Conservation (phyloP, 2,113 vertebrate genomes). For the Asarcornis scutulata region DNA sequence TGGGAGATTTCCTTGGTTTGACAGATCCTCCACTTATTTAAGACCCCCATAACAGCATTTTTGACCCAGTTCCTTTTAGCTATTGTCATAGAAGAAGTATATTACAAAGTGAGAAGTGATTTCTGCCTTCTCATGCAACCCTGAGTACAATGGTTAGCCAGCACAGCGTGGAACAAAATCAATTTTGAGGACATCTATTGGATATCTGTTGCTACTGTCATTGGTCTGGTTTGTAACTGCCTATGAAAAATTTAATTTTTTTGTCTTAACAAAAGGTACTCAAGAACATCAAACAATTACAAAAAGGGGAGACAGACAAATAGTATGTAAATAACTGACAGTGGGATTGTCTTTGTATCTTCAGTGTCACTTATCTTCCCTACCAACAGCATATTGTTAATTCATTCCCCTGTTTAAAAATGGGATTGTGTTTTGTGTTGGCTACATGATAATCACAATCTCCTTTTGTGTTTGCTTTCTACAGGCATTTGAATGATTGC, state of each 20-base stretch:
- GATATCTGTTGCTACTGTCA: constrained; percentile 32
- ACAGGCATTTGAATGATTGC: constrained; percentile 21
- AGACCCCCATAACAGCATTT: not conserved
- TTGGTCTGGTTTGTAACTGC: constrained; percentile 18
- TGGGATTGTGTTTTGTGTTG: constrained; percentile 9
- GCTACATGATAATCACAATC: constrained; percentile 9
- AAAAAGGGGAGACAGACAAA: not conserved
- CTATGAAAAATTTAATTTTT: constrained; percentile 3
- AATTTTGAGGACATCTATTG: not conserved
- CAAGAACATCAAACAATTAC: not conserved
- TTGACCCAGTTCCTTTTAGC: not conserved
- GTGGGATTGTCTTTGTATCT: not conserved
- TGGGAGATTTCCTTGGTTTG: not conserved
- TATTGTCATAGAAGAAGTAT: not conserved
- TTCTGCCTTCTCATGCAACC: not conserved
- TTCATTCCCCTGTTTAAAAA: constrained; percentile 38
- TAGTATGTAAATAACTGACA: not conserved
- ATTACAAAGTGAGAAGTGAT: constrained; percentile 46
- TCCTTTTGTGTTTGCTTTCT: constrained; percentile 15
- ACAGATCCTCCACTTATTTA: not conserved
- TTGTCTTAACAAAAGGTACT: not conserved
- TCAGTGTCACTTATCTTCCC: not conserved
- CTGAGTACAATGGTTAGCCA: constrained; percentile 15
- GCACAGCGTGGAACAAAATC: constrained; percentile 3
- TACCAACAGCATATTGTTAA: constrained; percentile 35